These are phyloP conservation scores for Onychomys arenicola DNA, from an alignment of 2,797 vertebrate species.

Conservation along the genomic window DNA sequence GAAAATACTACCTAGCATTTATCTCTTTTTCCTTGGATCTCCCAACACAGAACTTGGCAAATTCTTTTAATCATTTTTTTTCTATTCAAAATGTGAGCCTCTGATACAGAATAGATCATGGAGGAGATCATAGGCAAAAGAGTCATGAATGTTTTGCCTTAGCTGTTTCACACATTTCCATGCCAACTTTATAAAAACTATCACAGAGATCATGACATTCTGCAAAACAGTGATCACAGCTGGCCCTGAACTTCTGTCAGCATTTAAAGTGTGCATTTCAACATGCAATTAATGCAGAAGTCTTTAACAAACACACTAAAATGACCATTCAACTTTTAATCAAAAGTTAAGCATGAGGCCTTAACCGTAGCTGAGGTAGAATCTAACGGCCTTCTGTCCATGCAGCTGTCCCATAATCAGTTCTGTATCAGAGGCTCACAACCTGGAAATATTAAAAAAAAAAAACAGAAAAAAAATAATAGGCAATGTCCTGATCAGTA, in stretches of 20 bases:
- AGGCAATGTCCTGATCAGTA: too few species aligned
- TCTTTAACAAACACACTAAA: background rate
- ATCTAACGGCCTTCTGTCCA: background rate
- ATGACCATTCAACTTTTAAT: background rate
- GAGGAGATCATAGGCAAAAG: rapidly evolving
- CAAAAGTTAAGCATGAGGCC: background rate
- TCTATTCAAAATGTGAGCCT: background rate
- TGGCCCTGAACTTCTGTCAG: background rate
- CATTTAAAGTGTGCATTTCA: background rate
- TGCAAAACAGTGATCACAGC: rapidly evolving
- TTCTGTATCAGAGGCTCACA: background rate
- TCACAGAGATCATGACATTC: background rate
- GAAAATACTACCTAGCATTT: background rate
- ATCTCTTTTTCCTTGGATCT: background rate
- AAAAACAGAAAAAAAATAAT: background rate
- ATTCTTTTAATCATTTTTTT: background rate
- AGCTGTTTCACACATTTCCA: rapidly evolving
- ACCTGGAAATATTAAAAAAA: background rate
- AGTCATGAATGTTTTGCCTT: rapidly evolving
- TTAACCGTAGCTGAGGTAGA: background rate
- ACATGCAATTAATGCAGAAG: background rate
- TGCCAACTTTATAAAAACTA: rapidly evolving
- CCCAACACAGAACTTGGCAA: background rate
- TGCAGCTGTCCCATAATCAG: too few species aligned
- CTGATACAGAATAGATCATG: rapidly evolving